Evolutionary conservation across 2,888 invertebrate species (phyloP).

Genomic region (Perizoma flavofasciatum): DNA sequence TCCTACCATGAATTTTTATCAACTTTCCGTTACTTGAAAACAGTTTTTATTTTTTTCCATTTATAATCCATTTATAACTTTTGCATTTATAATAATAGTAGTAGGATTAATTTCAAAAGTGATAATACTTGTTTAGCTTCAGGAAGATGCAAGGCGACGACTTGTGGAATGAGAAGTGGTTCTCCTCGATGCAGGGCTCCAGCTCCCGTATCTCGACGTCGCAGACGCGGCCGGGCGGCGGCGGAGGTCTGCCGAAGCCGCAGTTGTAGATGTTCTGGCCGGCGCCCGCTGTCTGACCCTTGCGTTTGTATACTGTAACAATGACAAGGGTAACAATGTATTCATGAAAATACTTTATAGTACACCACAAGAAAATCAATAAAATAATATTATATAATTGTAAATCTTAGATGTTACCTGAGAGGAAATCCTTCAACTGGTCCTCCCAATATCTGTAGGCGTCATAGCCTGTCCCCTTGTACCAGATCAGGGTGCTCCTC

Average conservation of each 20-base stretch:
- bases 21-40: too few relatives aligned
- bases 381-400: too few relatives aligned
- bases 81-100: too few relatives aligned
- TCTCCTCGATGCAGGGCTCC: conserved; percentile 92
- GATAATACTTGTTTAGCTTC: conserved; percentile 90
- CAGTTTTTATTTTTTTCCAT: too few relatives aligned
- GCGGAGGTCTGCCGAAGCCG: conserved; percentile 87
- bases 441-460: conserved; percentile 92
- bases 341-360: neutral
- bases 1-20: too few relatives aligned
- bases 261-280: conserved; percentile 90
- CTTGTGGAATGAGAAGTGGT: conserved; percentile 95
- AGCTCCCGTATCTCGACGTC: conserved; percentile 91
- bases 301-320: conserved; percentile 87
- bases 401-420: conserved; percentile 82
- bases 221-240: conserved; percentile 89
- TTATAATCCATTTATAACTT: too few relatives aligned
- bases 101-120: too few relatives aligned
- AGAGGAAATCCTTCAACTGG: conserved; percentile 89
- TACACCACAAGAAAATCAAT: too few relatives aligned
- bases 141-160: conserved; percentile 97
- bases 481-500: conserved; percentile 97
- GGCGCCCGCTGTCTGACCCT: conserved; percentile 88
- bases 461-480: conserved; percentile 90
- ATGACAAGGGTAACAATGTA: neutral